phyloP scores from a whole-genome alignment of 2,797 vertebrate species.

The Gymnoscopelus braueri region DNA sequence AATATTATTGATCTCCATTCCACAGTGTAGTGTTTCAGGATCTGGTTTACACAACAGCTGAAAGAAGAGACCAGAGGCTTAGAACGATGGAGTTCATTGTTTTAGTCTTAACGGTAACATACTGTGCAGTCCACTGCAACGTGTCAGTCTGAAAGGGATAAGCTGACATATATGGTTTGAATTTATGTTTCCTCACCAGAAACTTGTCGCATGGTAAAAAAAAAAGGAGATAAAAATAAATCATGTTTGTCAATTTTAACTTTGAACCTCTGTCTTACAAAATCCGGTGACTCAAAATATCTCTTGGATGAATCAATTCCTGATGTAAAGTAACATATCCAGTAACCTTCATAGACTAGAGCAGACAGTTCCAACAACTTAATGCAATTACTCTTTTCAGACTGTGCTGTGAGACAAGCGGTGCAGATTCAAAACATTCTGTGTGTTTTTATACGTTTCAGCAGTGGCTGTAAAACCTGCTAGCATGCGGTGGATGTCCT shows the following conservation, averaged over 20 bases:
- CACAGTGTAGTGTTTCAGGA: conserved; percentile 36
- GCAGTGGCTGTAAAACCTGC: conserved; percentile 43
- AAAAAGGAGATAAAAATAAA: conserved; percentile 6
- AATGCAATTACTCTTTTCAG: too few relatives aligned
- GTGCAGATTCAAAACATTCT: conserved; percentile 27
- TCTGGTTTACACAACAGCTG: conserved; percentile 3
- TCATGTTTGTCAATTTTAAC: too few relatives aligned
- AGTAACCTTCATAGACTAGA: conserved; percentile 32
- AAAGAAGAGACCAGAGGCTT: conserved; percentile 34
- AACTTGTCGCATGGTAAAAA: conserved; percentile 20
- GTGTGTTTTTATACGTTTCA: conserved; percentile 61
- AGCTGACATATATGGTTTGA: conserved; percentile 26
- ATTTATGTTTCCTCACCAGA: conserved; percentile 24
- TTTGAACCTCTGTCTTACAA: too few relatives aligned
- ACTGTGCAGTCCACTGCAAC: conserved; percentile 32
- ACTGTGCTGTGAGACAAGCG: too few relatives aligned
- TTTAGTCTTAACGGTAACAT: conserved; percentile 27
- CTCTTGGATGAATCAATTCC: conserved; percentile 35
- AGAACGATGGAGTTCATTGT: conserved; percentile 49
- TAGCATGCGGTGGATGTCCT: conserved; percentile 60
- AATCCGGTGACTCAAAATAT: too few relatives aligned
- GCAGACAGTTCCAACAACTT: too few relatives aligned
- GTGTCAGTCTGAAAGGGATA: conserved; percentile 23
- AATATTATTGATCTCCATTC: conserved; percentile 6
- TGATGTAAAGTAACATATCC: conserved; percentile 31